Evolutionary conservation across 2,888 invertebrate species (phyloP), one percentile per base, ranked within the genome.

Genomic region (Octonoba sinensis): DNA sequence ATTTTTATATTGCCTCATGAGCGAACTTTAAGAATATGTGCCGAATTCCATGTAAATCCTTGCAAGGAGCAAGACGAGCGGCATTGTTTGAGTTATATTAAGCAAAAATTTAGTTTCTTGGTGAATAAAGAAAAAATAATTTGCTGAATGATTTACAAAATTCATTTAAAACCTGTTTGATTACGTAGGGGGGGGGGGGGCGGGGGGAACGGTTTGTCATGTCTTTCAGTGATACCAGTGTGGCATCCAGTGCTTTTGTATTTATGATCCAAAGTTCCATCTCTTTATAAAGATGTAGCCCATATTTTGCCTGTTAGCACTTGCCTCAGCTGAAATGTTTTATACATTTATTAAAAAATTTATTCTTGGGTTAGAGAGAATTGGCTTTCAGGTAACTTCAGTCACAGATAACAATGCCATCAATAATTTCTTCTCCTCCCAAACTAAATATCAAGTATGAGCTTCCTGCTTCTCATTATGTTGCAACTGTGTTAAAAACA

Each of bases 261-360:
- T 77, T 77, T n/a, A 67, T 67, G 75, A 49, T 75, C n/a, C 47
- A 16, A 12, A 57, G 75, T 27, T 46, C 51, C 66, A 46, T 59
- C 75, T 13, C 2, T 11, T 22, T 67, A 44, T 27, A 67, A 75
- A 59, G 66, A 75, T 66, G 66, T 75, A 36, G 75, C 36, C 1
- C 49, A 75, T 18, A 75, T 75, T 22, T 20, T 75, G 8, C n/a
- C n/a, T n/a, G n/a, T n/a, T n/a, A n/a, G n/a, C 73, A 46, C 24
- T 15, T 18, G n/a, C 22, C 4, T 13, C 16, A 12, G 47, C 27
- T 1, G 60, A 60, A 60, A 22, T 22, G 8, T 46, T 46, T 18
- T 12, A 16, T 15, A 0, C 15, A 1, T 12, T 12, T 1, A n/a
- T 13, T n/a, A 20, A 20, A 60, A 71, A 60, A n/a, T 49, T 20